Evolutionary conservation across 2,113 vertebrate genomes (phyloP).

Genomic region (Oncorhynchus nerka): DNA sequence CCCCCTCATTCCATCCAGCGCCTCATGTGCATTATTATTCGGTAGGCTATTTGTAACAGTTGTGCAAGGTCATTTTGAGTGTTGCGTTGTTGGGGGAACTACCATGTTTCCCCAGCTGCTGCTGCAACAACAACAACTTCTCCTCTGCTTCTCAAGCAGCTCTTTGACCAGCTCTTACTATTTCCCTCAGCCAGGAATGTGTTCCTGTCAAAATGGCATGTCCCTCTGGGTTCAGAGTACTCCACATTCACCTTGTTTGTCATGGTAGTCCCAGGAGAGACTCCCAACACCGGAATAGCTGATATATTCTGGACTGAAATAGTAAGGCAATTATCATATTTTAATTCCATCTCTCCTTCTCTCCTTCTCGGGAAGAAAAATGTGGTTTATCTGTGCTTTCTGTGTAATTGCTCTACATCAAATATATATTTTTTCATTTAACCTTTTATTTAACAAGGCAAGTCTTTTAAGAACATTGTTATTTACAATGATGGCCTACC

Average conservation of each 20-base stretch:
- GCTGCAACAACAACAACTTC: no score
- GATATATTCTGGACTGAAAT: constrained; percentile 18
- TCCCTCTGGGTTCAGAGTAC: background rate
- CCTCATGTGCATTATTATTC: constrained; percentile 55
- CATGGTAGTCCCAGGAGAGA: background rate
- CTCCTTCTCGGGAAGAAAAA: background rate
- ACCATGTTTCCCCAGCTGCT: no score
- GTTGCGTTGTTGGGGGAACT: no score
- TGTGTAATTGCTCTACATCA: constrained; percentile 12
- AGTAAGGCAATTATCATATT: constrained; percentile 27
- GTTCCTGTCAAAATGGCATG: background rate
- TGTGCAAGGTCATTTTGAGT: no score
- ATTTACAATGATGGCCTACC: no score
- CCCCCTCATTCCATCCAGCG: background rate
- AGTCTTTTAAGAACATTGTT: no score
- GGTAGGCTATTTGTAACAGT: constrained; percentile 46
- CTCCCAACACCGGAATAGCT: constrained; percentile 6
- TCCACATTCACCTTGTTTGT: constrained; percentile 2
- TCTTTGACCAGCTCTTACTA: background rate
- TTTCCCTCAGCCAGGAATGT: background rate
- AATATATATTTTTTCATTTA: no score
- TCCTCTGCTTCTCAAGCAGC: no score
- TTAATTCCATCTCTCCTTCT: constrained; percentile 10
- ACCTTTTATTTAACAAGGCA: no score
- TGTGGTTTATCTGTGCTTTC: constrained; percentile 10